Base-by-base conservation (phyloP, 2,888 invertebrate species). In the Liopterus haemorrhoidalis region DNA sequence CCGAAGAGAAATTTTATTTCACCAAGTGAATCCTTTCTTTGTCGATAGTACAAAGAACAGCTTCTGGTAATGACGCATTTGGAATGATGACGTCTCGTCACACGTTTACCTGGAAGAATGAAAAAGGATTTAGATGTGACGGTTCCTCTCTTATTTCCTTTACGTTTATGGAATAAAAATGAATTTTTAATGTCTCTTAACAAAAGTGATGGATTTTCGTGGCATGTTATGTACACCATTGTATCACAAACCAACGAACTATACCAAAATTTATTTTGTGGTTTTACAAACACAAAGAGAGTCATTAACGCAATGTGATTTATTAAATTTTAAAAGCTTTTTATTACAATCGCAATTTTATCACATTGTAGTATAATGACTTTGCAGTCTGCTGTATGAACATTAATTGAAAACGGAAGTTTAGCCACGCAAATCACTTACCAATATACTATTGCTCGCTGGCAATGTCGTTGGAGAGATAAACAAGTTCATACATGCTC, bases 261-360 rank as follows among this genome's bases (percentile, higher is more conserved):
- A 11, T n/a, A 20, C 14, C 14, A 39, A 33, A 45, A 45, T 45
- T 45, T 45, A 45, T 45, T n/a, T 45, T 45, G 45, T 39, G 39
- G 45, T 39, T 33, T 45, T 38, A 18, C 32, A 32, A 38, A 39
- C 33, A 45, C 45, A 45, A 45, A 45, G 39, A 39, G 38, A 45
- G 39, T 45, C 45, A 45, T 45, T 45, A 45, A 45, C 45, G 39
- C 45, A 45, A 45, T 45, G 45, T 45, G 45, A 45, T 45, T 45
- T 45, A 45, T 45, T 45, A 45, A 45, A 45, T 45, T 45, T 45
- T 45, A 45, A 45, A 45, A 45, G 39, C 18, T 39, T 45, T 45
- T 45, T 45, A 45, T 45, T 45, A 45, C 45, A 45, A 45, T 39
- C 45, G 38, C 39, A 45, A 45, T 45, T 45, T 39, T 45, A 45